Base-by-base conservation (phyloP, 2,113 vertebrate species). In the Sinocyclocheilus rhinocerous region DNA sequence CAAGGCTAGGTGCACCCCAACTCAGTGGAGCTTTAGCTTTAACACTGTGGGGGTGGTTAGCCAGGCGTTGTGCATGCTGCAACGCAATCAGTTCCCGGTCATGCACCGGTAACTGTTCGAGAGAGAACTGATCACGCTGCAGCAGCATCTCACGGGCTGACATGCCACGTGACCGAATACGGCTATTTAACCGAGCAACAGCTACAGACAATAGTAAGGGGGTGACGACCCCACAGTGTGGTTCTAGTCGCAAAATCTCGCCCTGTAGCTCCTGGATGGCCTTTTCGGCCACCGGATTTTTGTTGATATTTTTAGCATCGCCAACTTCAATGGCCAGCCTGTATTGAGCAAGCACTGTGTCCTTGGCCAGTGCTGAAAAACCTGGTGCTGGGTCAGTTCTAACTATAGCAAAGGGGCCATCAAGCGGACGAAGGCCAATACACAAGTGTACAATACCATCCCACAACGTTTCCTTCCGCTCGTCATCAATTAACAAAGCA, bases 321-420 rank as follows among this genome's bases (percentile, higher is more conserved):
- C 70, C 83, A 4, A 84, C 29, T 12, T 84, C 83, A 75, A 76
- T n/a, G n/a, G 55, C 52, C 52, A 84, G 15, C 29, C 26, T 20
- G 24, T 59, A 15, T 22, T 39, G 39, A 24, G 29, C 2, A 11
- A 75, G 6, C 42, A 15, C n/a, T 16, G 9, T 18, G 18, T 81
- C 79, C 16, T n/a, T 42, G 10, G 26, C 36, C 33, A 81, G n/a
- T 52, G 78, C 78, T 15, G 33, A 20, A 16, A 76, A 48, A 18
- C 52, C 82, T 39, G 82, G 45, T 5, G 82, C 50, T 6, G 83
- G 72, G 22, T 63, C 39, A 29, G 55, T 84, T 26, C 83, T 84
- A 24, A 84, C 61, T 59, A 65, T 16, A 4, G 83, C 72, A 84
- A 45, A 76, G 7, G 73, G 39, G 9, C 83, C 55, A 77, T 65